Evolutionary conservation across 2,888 invertebrate species (phyloP).

Genomic region (Hypolimnas misippus): DNA sequence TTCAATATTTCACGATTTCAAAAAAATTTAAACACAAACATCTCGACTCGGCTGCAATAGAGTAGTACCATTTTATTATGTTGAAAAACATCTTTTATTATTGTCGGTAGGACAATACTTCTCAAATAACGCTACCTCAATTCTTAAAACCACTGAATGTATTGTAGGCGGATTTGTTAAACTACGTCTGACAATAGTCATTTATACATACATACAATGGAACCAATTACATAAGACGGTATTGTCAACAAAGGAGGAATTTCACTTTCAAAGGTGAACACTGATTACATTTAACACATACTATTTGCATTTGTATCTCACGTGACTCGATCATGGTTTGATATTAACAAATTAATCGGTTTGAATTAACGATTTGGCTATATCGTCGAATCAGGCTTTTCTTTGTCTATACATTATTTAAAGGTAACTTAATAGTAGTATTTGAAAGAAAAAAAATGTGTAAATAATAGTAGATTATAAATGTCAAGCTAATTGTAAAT

Average conservation of each 20-base stretch:
- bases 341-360: slow-evolving; percentile 41
- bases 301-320: slow-evolving; percentile 45
- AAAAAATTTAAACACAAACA: background rate
- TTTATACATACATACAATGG: slow-evolving; percentile 57
- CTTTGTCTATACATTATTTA: background rate
- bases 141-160: slow-evolving; percentile 16
- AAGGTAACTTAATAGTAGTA: background rate
- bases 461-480: background rate
- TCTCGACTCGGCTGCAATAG: background rate
- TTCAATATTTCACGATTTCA: no score
- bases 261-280: slow-evolving; percentile 63
- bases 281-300: slow-evolving; percentile 55
- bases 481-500: background rate
- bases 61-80: background rate
- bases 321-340: slow-evolving; percentile 39
- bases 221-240: slow-evolving; percentile 64
- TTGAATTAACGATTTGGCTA: background rate
- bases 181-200: slow-evolving; percentile 32
- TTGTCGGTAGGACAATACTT: background rate
- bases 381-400: background rate
- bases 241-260: slow-evolving; percentile 66
- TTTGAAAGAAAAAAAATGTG: no score
- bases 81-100: background rate
- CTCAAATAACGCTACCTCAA: slow-evolving; percentile 9
- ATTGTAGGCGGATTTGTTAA: slow-evolving; percentile 30